A percentile compares a stretch with the other conserved stretches of the same genome.
phyloP scores from a whole-genome alignment of 1,140 invertebrate species.

The Prorops nasuta region DNA sequence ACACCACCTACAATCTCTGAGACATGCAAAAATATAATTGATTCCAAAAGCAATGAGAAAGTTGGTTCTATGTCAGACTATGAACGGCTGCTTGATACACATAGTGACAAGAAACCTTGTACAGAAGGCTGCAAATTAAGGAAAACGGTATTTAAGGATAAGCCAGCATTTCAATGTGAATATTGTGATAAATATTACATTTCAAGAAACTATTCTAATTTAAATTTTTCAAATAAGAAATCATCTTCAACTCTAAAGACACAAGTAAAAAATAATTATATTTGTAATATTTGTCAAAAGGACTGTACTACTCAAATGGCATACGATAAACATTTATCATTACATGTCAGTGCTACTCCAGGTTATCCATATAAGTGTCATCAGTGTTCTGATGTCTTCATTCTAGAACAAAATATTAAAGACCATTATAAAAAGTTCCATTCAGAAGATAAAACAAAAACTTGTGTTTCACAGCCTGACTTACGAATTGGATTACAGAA shows the following conservation, averaged over 20 bases:
- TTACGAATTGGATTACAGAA: background rate
- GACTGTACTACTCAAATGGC: conserved; percentile 29
- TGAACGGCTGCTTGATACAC: too few relatives aligned
- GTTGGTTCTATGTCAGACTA: conserved; percentile 6
- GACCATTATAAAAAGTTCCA: conserved; percentile 27
- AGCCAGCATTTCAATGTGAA: conserved; percentile 22
- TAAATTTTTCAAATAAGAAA: conserved; percentile 21
- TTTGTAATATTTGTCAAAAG: conserved; percentile 38
- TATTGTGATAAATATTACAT: conserved; percentile 21
- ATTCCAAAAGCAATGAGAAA: conserved; percentile 10
- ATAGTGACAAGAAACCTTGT: conserved; percentile 11
- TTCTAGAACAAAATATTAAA: conserved; percentile 29
- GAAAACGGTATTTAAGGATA: conserved; percentile 17
- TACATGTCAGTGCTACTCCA: conserved; percentile 35
- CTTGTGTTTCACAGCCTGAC: conserved; percentile 2
- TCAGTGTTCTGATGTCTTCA: conserved; percentile 35
- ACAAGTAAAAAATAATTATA: conserved; percentile 38
- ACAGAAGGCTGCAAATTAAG: conserved; percentile 21
- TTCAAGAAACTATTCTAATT: conserved; percentile 6
- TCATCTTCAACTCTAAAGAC: conserved; percentile 22
- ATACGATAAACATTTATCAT: conserved; percentile 34
- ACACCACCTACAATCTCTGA: conserved; percentile 37
- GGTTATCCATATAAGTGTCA: conserved; percentile 41
- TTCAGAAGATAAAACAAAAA: conserved; percentile 8
- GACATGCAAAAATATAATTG: conserved; percentile 21